Evolutionary conservation across 2,113 vertebrate genomes (phyloP).

Genomic region (Sphyrna mokarran): DNA sequence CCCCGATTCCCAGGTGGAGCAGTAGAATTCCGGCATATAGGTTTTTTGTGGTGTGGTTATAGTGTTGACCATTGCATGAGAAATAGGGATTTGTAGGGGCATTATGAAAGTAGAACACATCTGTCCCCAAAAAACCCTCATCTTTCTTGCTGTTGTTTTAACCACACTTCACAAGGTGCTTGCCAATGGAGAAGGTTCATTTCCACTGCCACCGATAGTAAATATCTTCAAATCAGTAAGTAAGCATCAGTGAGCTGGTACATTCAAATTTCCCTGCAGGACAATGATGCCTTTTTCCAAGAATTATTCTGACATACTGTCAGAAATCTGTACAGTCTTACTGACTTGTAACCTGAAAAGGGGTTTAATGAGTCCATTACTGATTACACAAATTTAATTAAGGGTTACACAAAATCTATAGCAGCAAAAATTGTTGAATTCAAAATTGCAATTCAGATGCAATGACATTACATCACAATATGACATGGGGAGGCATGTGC

Average conservation of each 20-base stretch:
- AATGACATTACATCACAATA: neutral
- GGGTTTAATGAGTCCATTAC: neutral
- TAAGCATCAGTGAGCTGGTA: neutral
- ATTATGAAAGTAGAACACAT: slow-evolving; percentile 31
- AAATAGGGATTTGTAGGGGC: slow-evolving; percentile 36
- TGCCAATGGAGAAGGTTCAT: neutral
- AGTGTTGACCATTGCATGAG: slow-evolving; percentile 15
- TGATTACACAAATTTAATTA: neutral
- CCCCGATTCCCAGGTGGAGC: too few relatives aligned
- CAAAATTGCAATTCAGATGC: neutral
- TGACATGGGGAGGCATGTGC: neutral
- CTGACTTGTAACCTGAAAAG: neutral
- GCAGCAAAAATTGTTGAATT: neutral
- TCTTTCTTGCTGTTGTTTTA: slow-evolving; percentile 26
- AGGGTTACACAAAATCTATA: neutral
- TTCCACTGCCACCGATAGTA: neutral
- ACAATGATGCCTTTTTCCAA: neutral
- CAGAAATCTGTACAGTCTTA: neutral
- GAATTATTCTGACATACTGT: neutral
- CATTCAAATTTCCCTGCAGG: neutral
- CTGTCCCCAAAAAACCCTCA: slow-evolving; percentile 34
- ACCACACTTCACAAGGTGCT: neutral
- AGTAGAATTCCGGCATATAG: neutral
- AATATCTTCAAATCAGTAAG: neutral
- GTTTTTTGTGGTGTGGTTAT: neutral